Percentiles rank a stretch among this genome's conserved stretches.
Conservation (phyloP, 2,888 invertebrate species). For the Teinopalpus imperialis region DNA sequence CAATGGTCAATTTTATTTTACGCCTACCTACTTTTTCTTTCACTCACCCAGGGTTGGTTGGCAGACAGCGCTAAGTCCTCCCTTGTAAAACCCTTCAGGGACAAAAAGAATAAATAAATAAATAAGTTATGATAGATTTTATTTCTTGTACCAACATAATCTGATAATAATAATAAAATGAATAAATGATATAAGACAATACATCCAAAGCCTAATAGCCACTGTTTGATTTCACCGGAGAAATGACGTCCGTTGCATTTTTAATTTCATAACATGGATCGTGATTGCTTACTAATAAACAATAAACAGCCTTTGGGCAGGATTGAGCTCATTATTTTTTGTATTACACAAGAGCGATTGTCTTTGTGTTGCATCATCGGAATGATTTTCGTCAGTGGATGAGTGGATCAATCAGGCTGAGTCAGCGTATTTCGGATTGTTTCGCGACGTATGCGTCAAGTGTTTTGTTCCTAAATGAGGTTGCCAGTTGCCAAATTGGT, state of each 20-base stretch:
- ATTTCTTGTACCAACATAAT: too few relatives aligned
- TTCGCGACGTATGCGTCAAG: conserved; percentile 10
- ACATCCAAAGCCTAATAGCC: neutral
- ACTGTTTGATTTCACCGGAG: conserved; percentile 3
- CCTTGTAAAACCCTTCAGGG: too few relatives aligned
- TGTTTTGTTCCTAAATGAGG: neutral
- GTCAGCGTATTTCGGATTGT: conserved; percentile 5
- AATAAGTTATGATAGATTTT: too few relatives aligned
- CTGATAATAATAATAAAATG: too few relatives aligned
- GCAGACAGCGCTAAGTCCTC: too few relatives aligned
- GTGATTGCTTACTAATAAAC: conserved; percentile 4
- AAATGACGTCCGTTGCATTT: conserved; percentile 19
- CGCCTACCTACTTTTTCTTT: too few relatives aligned
- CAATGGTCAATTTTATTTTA: too few relatives aligned
- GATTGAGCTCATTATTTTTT: conserved; percentile 24
- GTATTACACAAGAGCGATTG: conserved; percentile 24
- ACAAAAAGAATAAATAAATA: too few relatives aligned
- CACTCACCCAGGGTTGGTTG: too few relatives aligned
- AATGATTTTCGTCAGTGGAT: conserved; percentile 1
- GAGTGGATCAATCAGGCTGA: neutral
- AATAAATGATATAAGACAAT: too few relatives aligned
- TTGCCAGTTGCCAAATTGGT: neutral
- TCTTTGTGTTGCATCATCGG: conserved; percentile 23
- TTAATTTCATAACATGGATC: conserved; percentile 13
- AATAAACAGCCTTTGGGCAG: conserved; percentile 15